phyloP scores from a whole-genome alignment of 2,888 invertebrate species.

The Phaonia tiefii region DNA sequence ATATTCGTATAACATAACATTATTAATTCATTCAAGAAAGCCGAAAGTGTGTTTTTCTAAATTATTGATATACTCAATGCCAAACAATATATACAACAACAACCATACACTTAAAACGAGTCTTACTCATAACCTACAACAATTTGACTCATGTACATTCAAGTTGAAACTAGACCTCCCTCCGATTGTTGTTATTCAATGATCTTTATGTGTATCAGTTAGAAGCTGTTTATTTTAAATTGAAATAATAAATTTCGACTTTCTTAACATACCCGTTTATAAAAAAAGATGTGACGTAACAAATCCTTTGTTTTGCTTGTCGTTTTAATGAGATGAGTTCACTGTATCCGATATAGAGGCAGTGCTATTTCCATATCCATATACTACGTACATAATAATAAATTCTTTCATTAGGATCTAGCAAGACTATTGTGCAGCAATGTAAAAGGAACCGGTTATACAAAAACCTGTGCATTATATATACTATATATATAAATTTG shows the following conservation, averaged over 20 bases:
- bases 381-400: conserved; percentile 8
- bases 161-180: too few relatives aligned
- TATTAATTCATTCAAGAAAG: conserved; percentile 16
- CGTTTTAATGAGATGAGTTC: conserved; percentile 6
- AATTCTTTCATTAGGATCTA: background rate
- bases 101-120: too few relatives aligned
- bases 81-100: background rate
- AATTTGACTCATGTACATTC: too few relatives aligned
- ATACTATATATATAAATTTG: background rate
- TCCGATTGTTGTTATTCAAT: too few relatives aligned
- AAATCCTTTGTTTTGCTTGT: background rate
- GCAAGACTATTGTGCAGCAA: conserved; percentile 24
- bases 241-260: conserved; percentile 17
- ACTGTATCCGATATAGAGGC: conserved; percentile 33
- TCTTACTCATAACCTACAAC: background rate
- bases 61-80: background rate
- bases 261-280: conserved; percentile 9
- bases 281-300: background rate
- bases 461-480: conserved; percentile 9
- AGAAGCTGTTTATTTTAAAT: background rate
- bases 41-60: conserved; percentile 17
- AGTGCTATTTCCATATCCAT: conserved; percentile 32
- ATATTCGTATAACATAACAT: conserved; percentile 22
- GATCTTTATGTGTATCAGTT: too few relatives aligned
- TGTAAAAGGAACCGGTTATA: background rate